Evolutionary conservation across 2,797 vertebrate genomes (phyloP).

Genomic region (Alfaro cultratus): DNA sequence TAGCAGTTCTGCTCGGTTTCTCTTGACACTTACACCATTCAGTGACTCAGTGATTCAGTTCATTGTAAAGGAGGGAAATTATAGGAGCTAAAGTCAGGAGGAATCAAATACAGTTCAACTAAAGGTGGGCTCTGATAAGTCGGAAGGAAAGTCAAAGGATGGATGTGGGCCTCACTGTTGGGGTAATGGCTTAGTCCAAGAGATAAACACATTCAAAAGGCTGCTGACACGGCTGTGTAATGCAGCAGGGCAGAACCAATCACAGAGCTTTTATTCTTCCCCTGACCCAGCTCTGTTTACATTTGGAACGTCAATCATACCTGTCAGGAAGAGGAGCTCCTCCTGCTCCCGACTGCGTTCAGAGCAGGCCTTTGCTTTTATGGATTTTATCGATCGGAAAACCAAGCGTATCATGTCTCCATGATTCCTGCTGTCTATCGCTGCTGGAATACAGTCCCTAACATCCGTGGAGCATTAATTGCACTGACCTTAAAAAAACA

Average conservation of each 20-base stretch:
- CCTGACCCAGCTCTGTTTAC: conserved; percentile 46
- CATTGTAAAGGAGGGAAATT: conserved; percentile 15
- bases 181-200: conserved; percentile 50
- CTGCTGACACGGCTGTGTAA: conserved; percentile 24
- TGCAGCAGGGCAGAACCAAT: conserved; percentile 42
- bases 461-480: conserved; percentile 47
- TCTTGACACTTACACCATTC: conserved; percentile 33
- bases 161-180: conserved; percentile 19
- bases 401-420: conserved; percentile 37
- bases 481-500: conserved; percentile 45
- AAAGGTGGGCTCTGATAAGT: conserved; percentile 33
- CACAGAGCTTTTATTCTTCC: conserved; percentile 32
- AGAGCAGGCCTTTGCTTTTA: conserved; percentile 25
- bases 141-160: conserved; percentile 30
- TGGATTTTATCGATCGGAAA: conserved; percentile 57
- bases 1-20: conserved; percentile 55
- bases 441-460: conserved; percentile 36
- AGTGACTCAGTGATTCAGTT: conserved; percentile 20
- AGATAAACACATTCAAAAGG: conserved; percentile 52
- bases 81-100: conserved; percentile 30
- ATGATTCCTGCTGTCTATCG: conserved; percentile 48
- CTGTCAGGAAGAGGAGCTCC: conserved; percentile 19
- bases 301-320: conserved; percentile 48
- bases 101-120: conserved; percentile 39
- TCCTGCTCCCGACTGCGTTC: conserved; percentile 19